Base-by-base conservation (phyloP, 2,113 vertebrate genomes). In the Eolophus roseicapilla region DNA sequence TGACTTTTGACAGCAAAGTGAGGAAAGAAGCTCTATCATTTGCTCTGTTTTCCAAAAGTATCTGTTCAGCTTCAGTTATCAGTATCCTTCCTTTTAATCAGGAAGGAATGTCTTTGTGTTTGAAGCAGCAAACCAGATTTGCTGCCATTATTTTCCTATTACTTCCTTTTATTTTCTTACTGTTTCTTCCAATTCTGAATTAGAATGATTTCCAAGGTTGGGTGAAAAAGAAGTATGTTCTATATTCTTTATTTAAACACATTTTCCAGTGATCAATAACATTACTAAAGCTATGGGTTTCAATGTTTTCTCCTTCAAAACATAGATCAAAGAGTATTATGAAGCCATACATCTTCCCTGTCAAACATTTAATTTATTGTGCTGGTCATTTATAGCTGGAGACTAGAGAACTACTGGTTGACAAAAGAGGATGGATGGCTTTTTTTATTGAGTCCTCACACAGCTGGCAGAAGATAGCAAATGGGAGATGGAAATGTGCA, bases 291-390 rank as follows among this genome's bases (percentile, higher is more conserved):
- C 52, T 90, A 33, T 79, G 57, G 19, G 69, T 92, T 98, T 97
- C 96, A 88, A 21, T 90, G 75, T 81, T 96, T 96, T 96, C 53
- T 70, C 65, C 95, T 95, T 96, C 87, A 94, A 96, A 97, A 65
- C 96, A 82, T 63, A 95, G 94, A 96, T 93, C 93, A 94, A 88
- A 82, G 20, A 88, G 67, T 53, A 75, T 79, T 91, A 90, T 82
- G 93, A 96, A 93, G 35, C 80, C 60, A 87, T 91, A 77, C 49
- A 88, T 96, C 92, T 96, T 96, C 82, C 80, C 80, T 93, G 91
- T 94, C 96, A 97, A 95, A 91, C 84, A 82, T 96, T 96, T 97
- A 96, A 97, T 97, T 97, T 97, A 90, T 97, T 97, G 94, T 86
- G 35, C 75, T 95, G 82, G 93, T 97, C 94, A 95, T 95, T 97